Evolutionary conservation across 2,888 invertebrate species (phyloP).

Genomic region (Linnaemya vulpina): DNA sequence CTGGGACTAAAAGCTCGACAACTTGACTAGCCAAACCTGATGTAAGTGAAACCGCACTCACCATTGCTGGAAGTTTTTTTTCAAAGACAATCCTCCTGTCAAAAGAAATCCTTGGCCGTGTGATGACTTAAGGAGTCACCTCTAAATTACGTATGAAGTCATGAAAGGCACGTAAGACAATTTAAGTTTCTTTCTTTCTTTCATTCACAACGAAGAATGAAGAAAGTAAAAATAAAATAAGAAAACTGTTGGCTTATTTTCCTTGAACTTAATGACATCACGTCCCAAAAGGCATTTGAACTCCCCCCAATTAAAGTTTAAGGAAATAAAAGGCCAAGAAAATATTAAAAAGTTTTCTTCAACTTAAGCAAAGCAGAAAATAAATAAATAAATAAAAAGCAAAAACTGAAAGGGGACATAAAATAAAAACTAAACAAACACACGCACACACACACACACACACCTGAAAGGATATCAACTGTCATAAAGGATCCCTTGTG

Average conservation of each 20-base stretch:
- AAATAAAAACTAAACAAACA: conserved; percentile 19
- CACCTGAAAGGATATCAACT: conserved; percentile 52
- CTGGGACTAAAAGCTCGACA: too few relatives aligned
- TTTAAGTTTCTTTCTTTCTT: conserved; percentile 14
- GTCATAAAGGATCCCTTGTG: conserved; percentile 45
- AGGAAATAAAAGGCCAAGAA: not conserved
- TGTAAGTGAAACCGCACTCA: too few relatives aligned
- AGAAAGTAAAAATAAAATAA: not conserved
- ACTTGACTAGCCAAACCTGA: too few relatives aligned
- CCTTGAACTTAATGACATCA: conserved; percentile 57
- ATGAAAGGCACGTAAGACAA: conserved; percentile 34
- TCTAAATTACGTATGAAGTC: conserved; percentile 5
- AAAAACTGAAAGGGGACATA: conserved; percentile 21
- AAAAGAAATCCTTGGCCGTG: conserved; percentile 32
- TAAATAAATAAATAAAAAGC: conserved; percentile 16
- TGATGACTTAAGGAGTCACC: conserved; percentile 18
- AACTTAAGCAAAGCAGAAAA: not conserved
- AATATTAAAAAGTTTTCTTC: conserved; percentile 22
- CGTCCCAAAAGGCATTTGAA: conserved; percentile 31
- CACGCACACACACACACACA: conserved; percentile 54
- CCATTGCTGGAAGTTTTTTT: too few relatives aligned
- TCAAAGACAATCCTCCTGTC: too few relatives aligned
- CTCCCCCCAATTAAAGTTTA: conserved; percentile 45
- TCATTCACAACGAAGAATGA: conserved; percentile 39
- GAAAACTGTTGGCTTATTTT: not conserved